Evolutionary conservation across 2,113 vertebrate species (phyloP).

Genomic region (Sphyrna mokarran): DNA sequence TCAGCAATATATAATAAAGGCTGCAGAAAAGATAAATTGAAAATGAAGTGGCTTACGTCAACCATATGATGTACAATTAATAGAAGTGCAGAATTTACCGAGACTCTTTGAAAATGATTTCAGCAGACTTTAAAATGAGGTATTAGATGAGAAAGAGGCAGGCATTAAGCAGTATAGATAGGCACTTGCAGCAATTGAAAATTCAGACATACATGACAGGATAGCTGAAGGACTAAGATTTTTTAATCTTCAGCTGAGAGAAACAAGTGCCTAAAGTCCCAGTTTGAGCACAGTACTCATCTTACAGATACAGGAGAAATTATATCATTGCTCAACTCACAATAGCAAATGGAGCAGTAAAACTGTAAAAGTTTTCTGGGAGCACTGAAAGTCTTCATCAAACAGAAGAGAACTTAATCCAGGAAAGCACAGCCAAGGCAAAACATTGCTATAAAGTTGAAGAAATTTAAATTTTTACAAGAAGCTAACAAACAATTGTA

Average conservation of each 20-base stretch:
- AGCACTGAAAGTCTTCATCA: conserved; percentile 53
- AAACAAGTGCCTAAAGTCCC: conserved; percentile 62
- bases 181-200: conserved; percentile 62
- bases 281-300: conserved; percentile 59
- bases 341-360: conserved; percentile 57
- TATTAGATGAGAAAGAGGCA: conserved; percentile 67
- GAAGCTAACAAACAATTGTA: conserved; percentile 57
- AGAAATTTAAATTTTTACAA: conserved; percentile 59
- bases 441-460: conserved; percentile 50
- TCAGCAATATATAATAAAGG: not conserved
- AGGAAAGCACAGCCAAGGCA: not conserved
- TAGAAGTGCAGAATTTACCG: conserved; percentile 56
- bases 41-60: conserved; percentile 42
- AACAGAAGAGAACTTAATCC: not conserved
- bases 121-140: conserved; percentile 59
- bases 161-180: conserved; percentile 70
- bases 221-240: conserved; percentile 63
- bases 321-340: conserved; percentile 60
- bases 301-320: conserved; percentile 72
- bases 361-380: conserved; percentile 54
- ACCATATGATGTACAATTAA: conserved; percentile 48
- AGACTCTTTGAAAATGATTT: conserved; percentile 52
- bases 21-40: conserved; percentile 15
- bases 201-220: conserved; percentile 63
- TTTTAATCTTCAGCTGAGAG: conserved; percentile 61